Percentiles rank a stretch among this genome's conserved stretches.
Evolutionary conservation across 2,888 invertebrate species (phyloP).

Genomic region (Sesia bembeciformis): DNA sequence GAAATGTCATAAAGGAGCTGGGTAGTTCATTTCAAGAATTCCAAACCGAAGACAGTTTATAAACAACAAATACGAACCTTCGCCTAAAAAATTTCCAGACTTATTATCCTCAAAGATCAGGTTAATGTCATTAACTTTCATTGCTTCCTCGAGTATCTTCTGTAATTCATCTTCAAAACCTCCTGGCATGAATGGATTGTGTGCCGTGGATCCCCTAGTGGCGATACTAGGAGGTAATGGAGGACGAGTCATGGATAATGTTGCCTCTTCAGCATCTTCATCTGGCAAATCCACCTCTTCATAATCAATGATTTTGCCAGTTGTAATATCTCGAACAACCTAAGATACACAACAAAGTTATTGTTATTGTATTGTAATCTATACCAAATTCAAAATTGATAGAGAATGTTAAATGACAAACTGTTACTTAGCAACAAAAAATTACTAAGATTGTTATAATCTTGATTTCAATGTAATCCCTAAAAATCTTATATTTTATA

Average conservation of each 20-base stretch:
- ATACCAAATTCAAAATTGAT: not conserved
- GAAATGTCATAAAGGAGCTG: no score
- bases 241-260: conserved; percentile 83
- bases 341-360: conserved; percentile 16
- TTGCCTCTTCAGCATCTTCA: conserved; percentile 53
- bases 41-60: no score
- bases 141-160: conserved; percentile 50
- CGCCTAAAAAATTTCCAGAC: conserved; percentile 61
- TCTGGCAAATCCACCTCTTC: conserved; percentile 69
- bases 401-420: no score
- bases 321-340: conserved; percentile 82
- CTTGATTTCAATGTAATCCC: no score
- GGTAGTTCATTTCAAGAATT: no score
- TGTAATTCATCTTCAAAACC: conserved; percentile 78
- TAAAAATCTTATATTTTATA: no score
- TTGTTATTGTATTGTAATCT: no score
- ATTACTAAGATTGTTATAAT: not conserved
- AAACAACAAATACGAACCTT: conserved; percentile 35
- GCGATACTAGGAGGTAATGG: conserved; percentile 82
- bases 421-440: not conserved
- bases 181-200: conserved; percentile 92
- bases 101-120: conserved; percentile 54
- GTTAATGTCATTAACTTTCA: conserved; percentile 30
- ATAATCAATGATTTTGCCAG: conserved; percentile 80
- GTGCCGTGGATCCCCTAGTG: conserved; percentile 83